Conservation (phyloP, 2,113 vertebrate species). For the Nibea albiflora region DNA sequence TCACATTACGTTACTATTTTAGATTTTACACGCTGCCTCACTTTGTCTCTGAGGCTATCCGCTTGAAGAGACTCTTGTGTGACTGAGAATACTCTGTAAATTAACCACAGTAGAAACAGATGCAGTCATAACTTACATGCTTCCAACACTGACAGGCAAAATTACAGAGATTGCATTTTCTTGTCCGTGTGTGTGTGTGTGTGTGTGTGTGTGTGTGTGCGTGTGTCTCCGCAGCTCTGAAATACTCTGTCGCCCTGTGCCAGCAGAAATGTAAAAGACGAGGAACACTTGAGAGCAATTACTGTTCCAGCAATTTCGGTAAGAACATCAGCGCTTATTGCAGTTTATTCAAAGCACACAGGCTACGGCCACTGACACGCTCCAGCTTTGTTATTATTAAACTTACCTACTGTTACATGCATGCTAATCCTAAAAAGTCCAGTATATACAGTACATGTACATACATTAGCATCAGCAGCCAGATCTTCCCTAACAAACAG, state of each 20-base stretch:
- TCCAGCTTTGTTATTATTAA: slow-evolving; percentile 11
- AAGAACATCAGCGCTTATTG: slow-evolving; percentile 72
- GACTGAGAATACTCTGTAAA: slow-evolving; percentile 41
- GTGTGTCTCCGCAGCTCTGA: slow-evolving; percentile 85
- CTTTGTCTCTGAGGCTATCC: background rate
- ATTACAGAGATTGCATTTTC: slow-evolving; percentile 51
- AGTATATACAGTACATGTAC: too few relatives aligned
- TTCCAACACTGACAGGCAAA: slow-evolving; percentile 36
- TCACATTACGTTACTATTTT: slow-evolving; percentile 16
- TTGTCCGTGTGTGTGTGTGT: slow-evolving; percentile 33
- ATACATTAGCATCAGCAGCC: slow-evolving; percentile 5
- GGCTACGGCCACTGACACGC: slow-evolving; percentile 3
- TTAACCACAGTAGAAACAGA: slow-evolving; percentile 44
- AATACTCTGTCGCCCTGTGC: slow-evolving; percentile 92
- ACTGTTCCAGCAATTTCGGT: slow-evolving; percentile 98
- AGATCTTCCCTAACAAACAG: slow-evolving; percentile 19
- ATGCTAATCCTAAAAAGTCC: background rate
- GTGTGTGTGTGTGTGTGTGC: slow-evolving; percentile 47
- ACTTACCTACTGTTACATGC: slow-evolving; percentile 3
- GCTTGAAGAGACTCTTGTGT: slow-evolving; percentile 26
- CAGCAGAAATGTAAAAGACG: slow-evolving; percentile 93
- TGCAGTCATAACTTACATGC: slow-evolving; percentile 25
- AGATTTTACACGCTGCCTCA: slow-evolving; percentile 21
- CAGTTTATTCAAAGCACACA: slow-evolving; percentile 21
- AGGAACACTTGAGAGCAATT: slow-evolving; percentile 92